Conservation (phyloP, 2,113 vertebrate genomes). For the Illadopsis cleaveri region DNA sequence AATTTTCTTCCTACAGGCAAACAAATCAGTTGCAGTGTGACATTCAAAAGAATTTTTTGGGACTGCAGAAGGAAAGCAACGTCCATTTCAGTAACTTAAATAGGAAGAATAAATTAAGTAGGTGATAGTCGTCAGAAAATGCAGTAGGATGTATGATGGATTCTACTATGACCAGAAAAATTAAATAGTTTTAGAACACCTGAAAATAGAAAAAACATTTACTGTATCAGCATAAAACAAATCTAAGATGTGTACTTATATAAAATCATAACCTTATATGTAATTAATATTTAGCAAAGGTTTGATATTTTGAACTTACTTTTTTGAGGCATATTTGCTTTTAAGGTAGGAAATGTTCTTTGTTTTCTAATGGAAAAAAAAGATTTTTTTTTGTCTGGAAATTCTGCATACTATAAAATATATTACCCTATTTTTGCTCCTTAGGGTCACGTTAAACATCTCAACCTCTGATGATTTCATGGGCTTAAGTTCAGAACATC, state of each 20-base stretch:
- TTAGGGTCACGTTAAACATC: background rate
- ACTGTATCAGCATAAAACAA: background rate
- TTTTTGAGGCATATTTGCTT: background rate
- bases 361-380: background rate
- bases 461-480: background rate
- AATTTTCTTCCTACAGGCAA: background rate
- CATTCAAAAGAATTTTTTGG: background rate
- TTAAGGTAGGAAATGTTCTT: background rate
- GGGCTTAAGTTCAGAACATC: background rate
- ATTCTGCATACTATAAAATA: background rate
- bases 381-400: background rate
- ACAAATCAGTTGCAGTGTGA: background rate
- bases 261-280: background rate
- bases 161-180: background rate
- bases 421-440: background rate
- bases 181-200: background rate
- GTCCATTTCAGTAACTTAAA: background rate
- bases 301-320: background rate
- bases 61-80: background rate
- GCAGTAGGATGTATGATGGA: background rate
- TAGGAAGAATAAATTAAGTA: background rate
- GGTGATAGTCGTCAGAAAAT: background rate
- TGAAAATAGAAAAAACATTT: background rate
- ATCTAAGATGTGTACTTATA: background rate
- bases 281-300: background rate